A percentile compares a stretch with the other conserved stretches of the same genome.
Evolutionary conservation across 2,888 invertebrate species (phyloP).

Genomic region (Orthonychiurus folsomi): DNA sequence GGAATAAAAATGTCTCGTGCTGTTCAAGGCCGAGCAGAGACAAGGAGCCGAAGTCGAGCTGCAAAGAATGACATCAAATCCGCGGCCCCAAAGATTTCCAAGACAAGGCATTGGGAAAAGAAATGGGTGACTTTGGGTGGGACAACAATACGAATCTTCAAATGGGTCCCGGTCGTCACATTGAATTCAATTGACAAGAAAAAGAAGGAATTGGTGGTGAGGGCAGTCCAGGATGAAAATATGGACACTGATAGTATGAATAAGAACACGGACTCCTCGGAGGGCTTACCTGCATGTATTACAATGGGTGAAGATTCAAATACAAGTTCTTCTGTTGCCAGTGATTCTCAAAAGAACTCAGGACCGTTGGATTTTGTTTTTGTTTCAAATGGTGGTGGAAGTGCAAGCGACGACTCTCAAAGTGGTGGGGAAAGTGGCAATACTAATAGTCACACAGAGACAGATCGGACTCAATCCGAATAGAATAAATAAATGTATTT

Average conservation of each 20-base stretch:
- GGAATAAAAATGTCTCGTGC: background rate
- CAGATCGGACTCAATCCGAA: background rate
- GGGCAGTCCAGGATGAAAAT: background rate
- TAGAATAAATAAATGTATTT: too few relatives aligned
- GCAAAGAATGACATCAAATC: background rate
- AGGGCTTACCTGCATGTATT: background rate
- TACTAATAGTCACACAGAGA: constrained; percentile 14
- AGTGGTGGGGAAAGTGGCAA: constrained; percentile 8
- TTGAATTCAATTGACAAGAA: background rate
- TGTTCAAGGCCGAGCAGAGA: background rate
- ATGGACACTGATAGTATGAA: too few relatives aligned
- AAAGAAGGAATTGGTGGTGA: background rate
- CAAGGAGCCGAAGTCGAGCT: background rate
- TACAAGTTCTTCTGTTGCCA: background rate
- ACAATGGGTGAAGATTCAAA: background rate
- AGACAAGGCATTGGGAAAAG: background rate
- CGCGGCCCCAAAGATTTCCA: background rate
- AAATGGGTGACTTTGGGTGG: background rate
- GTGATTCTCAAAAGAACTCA: background rate
- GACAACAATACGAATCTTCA: background rate
- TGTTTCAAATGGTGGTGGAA: background rate
- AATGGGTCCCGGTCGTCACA: background rate
- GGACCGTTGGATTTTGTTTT: background rate
- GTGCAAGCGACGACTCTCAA: background rate
- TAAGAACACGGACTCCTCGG: background rate